Base-by-base conservation (phyloP, 2,888 invertebrate species). In the Stramonita haemastoma region DNA sequence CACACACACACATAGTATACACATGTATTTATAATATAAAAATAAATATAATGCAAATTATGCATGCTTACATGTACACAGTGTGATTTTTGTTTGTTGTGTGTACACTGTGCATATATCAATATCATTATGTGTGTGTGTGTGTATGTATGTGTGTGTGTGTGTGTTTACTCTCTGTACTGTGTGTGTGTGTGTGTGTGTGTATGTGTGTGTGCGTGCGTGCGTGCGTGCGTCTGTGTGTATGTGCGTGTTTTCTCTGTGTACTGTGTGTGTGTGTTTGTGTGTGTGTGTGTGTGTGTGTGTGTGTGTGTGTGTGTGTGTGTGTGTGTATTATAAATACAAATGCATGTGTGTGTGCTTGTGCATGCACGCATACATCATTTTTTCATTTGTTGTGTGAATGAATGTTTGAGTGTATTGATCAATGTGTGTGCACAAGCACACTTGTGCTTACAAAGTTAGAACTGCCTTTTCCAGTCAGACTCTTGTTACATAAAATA, bases 151-250 rank as follows among this genome's bases (percentile, higher is more conserved):
- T 81, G 81, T 81, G 81, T 8, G 81, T 81, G 81, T 29, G 81
- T 32, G 13, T 29, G 81, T 81, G 81, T 1, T 0, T 81, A 32
- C 15, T 29, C 32, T 29, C 8, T 15, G 15, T 32, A 17, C 8
- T 81, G 81, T 81, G 17, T 81, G 81, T 81, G 81, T 81, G 81
- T 8, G 81, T 8, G 81, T 81, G 81, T 81, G 81, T 8, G 81
- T 81, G 81, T 17, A 1, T 81, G 81, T 81, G 17, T 81, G 81
- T 29, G 81, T 1, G 81, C 0, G 17, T 36, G 34, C n/a, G 13
- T 81, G 81, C 15, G 81, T 81, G 32, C 32, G 32, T 81, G 32
- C 32, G 32, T 81, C 32, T 81, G 81, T 81, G 81, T 81, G 32
- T 81, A 22, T 81, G n/a, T n/a, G n/a, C n/a, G n/a, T n/a, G n/a